Evolutionary conservation across 2,888 invertebrate species (phyloP).

Genomic region (Andrena trimmerana): DNA sequence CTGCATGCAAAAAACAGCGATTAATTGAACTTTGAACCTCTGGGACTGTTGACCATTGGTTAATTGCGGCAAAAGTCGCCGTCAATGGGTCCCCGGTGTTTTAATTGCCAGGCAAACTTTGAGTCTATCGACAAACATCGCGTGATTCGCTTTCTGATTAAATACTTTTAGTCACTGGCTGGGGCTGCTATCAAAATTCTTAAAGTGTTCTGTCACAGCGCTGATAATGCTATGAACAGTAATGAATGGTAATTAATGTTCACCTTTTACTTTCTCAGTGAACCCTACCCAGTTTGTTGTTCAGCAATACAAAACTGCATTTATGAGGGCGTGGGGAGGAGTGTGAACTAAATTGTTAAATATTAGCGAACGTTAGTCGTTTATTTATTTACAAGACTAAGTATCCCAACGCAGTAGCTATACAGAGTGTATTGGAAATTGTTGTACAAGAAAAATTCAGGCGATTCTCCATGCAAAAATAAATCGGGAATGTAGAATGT

Average conservation of each 20-base stretch:
- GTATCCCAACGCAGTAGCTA: no score
- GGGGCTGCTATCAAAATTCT: neutral
- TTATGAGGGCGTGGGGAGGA: no score
- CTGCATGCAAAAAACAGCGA: slow-evolving; percentile 1
- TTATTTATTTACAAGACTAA: no score
- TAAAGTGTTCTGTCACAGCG: neutral
- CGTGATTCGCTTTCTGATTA: slow-evolving; percentile 10
- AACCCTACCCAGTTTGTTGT: no score
- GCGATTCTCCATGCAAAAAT: no score
- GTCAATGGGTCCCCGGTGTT: neutral
- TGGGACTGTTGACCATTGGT: slow-evolving; percentile 26
- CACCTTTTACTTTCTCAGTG: no score
- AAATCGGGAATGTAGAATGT: no score
- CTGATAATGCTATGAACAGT: neutral
- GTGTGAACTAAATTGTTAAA: no score
- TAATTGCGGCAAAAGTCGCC: slow-evolving; percentile 21
- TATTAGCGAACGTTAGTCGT: no score
- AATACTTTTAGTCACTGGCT: neutral
- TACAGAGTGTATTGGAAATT: no score
- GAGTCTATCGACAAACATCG: neutral
- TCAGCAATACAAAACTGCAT: no score
- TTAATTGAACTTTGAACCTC: slow-evolving; percentile 24
- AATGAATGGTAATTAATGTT: neutral
- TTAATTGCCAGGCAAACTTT: slow-evolving; percentile 22
- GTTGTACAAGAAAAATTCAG: no score